phyloP scores from a whole-genome alignment of 37 sponge, comb jelly and placozoan genomes.

The Halichondria panicea region DNA sequence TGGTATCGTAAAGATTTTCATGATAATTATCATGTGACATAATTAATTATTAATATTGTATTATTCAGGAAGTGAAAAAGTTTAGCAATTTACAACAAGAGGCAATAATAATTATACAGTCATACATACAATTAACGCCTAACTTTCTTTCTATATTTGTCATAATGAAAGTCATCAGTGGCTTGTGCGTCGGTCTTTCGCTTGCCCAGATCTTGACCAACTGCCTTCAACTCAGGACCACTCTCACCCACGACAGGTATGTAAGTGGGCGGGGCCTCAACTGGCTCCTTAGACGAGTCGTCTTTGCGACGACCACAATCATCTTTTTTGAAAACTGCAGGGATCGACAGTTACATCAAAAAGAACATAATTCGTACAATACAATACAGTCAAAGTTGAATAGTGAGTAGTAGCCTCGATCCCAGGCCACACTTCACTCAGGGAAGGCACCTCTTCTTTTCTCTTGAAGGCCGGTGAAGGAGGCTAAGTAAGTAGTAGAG shows the following conservation, averaged over 20 bases:
- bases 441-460: too few species aligned
- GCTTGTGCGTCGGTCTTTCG: constrained; percentile 69
- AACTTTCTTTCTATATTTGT: constrained; percentile 82
- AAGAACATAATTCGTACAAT: too few species aligned
- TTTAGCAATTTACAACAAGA: neutral
- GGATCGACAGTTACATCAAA: too few species aligned
- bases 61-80: neutral
- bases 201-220: constrained; percentile 20
- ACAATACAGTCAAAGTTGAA: too few species aligned
- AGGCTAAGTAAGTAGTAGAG: too few species aligned
- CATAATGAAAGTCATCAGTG: constrained; percentile 91
- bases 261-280: constrained; percentile 27
- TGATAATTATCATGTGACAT: neutral
- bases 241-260: constrained; percentile 83
- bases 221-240: constrained; percentile 61
- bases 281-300: neutral
- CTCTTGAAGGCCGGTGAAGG: too few species aligned
- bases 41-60: neutral
- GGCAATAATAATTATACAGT: neutral
- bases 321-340: constrained; percentile 60
- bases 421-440: too few species aligned
- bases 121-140: constrained; percentile 23
- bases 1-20: neutral
- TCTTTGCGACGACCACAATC: neutral
- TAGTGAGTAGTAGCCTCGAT: too few species aligned